Evolutionary conservation across 1,140 invertebrate species (phyloP), one percentile per base, ranked within the genome.

Genomic region (Sarcophaga bullata): DNA sequence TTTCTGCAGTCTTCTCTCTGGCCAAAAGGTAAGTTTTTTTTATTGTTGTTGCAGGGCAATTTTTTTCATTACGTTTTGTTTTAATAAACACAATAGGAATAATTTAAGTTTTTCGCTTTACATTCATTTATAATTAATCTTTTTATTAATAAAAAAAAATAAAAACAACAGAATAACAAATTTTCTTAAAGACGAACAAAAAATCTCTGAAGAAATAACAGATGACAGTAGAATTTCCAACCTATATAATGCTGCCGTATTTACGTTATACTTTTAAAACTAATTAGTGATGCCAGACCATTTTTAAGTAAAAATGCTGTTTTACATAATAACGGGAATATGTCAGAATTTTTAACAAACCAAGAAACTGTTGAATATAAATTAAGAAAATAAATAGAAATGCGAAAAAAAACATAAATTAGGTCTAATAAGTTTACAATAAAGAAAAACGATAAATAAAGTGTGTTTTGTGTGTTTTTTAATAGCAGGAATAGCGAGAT

Each of bases 91-190:
- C 15, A 15, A 7, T 62, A n/a, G 15, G 11, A 15, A 62, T 19
- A 17, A 17, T 17, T 68, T 68, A 8, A 15, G 7, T 68, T 62
- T 68, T 68, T 19, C 19, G n/a, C 62, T 25, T 25, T 9, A 25
- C 9, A n/a, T 58, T 52, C 0, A 52, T 68, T 37, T 37, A n/a
- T 37, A 37, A 2, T 4, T 68, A 68, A 68, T 68, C 4, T 37
- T 37, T 37, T 68, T 68, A 15, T 8, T 25, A 5, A 8, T 19
- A 19, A 68, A 19, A 19, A 15, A n/a, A 47, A 46, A 76, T 50
- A 50, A 76, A 47, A 76, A 13, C 8, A 48, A 76, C 47, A 76
- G 47, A 76, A 68, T 68, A 19, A 68, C 62, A 68, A 58, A 58
- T 58, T 58, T 58, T 58, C 54, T n/a, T 37, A n/a, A 58, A 58